phyloP scores from a whole-genome alignment of 2,888 invertebrate genomes.

The Endomychus coccineus region DNA sequence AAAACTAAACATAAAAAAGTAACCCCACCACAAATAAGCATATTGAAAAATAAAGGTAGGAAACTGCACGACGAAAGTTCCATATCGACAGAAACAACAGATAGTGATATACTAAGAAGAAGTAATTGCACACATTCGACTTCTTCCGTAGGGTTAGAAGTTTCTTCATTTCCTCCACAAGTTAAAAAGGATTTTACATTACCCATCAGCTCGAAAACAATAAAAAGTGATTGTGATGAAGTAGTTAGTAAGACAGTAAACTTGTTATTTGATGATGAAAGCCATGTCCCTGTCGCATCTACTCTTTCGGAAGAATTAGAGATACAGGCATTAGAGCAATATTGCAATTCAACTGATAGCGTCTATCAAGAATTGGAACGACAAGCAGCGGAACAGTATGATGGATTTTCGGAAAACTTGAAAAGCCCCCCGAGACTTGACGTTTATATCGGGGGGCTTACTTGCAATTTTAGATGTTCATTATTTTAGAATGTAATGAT shows the following conservation, averaged over 20 bases:
- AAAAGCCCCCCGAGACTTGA: conserved; percentile 27
- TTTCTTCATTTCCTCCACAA: neutral
- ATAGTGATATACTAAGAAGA: conserved; percentile 6
- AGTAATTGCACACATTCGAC: conserved; percentile 7
- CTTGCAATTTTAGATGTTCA: conserved; percentile 10
- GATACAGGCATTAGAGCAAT: conserved; percentile 53
- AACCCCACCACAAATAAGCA: conserved; percentile 12
- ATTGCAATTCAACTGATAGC: conserved; percentile 48
- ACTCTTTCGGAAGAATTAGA: conserved; percentile 48
- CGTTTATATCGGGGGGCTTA: conserved; percentile 26
- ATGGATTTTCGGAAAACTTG: conserved; percentile 32
- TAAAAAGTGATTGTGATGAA: conserved; percentile 21
- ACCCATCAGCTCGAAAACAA: neutral
- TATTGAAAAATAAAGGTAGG: conserved; percentile 10
- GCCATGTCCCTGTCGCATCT: conserved; percentile 26
- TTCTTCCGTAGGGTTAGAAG: conserved; percentile 7
- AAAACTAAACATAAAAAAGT: conserved; percentile 11
- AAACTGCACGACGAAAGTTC: conserved; percentile 10
- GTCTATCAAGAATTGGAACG: conserved; percentile 57
- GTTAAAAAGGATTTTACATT: conserved; percentile 2
- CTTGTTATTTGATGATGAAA: conserved; percentile 28
- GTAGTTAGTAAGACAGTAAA: conserved; percentile 25
- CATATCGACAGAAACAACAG: conserved; percentile 10
- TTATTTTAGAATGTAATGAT: conserved; percentile 15
- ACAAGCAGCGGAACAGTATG: conserved; percentile 61